Conservation (phyloP, 1,140 invertebrate genomes). For the Diuraphis noxia region DNA sequence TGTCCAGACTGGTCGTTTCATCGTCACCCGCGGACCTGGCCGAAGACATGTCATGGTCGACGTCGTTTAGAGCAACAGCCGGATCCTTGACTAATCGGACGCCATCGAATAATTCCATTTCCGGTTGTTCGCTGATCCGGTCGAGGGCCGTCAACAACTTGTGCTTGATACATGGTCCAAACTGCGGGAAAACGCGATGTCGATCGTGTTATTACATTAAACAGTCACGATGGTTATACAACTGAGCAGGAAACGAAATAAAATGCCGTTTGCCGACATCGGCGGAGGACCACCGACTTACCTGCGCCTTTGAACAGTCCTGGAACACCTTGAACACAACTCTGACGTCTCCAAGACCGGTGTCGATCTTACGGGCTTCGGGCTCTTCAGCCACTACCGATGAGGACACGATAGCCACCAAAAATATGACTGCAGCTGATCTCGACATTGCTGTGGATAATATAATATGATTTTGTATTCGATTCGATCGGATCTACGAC, state of each 20-base stretch:
- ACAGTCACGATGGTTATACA: too few species aligned
- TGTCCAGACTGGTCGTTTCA: slow-evolving; percentile 73
- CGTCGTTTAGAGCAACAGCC: slow-evolving; percentile 57
- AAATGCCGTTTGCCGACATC: neutral
- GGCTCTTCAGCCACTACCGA: slow-evolving; percentile 29
- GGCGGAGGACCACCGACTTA: neutral
- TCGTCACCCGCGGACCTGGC: slow-evolving; percentile 69
- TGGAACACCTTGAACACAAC: slow-evolving; percentile 70
- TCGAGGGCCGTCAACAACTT: slow-evolving; percentile 75
- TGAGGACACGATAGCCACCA: neutral
- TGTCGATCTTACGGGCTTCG: slow-evolving; percentile 18
- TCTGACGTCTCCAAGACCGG: slow-evolving; percentile 63
- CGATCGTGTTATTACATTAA: too few species aligned
- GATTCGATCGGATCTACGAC: neutral
- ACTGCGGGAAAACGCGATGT: slow-evolving; percentile 60
- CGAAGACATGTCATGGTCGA: slow-evolving; percentile 66
- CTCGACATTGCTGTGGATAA: neutral
- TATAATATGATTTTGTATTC: neutral
- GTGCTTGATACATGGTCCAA: slow-evolving; percentile 75
- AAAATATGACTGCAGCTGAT: neutral
- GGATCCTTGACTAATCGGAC: slow-evolving; percentile 71
- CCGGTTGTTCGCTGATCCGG: slow-evolving; percentile 67
- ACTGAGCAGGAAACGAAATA: neutral
- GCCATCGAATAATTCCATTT: slow-evolving; percentile 71
- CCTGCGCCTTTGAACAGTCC: slow-evolving; percentile 64